These are phyloP conservation scores for Limnodromus scolopaceus DNA, from an alignment of 2,797 vertebrate genomes.

Conservation along the genomic window DNA sequence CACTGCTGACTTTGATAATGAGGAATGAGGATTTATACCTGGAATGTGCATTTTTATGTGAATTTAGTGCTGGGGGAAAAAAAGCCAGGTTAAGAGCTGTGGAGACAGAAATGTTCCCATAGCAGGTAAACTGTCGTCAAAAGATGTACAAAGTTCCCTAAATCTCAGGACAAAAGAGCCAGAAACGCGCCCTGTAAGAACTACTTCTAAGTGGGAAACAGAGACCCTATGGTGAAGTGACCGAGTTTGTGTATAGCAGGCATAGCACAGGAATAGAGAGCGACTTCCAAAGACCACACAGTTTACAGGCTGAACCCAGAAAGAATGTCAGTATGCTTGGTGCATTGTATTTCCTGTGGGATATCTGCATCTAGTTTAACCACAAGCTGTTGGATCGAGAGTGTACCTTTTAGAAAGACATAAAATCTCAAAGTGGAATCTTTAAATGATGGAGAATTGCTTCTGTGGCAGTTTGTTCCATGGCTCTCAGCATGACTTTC, in stretches of 20 bases:
- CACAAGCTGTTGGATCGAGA: neutral
- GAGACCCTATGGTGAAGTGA: neutral
- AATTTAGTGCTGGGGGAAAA: neutral
- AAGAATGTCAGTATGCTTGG: neutral
- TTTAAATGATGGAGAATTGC: neutral
- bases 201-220: neutral
- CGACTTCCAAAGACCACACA: conserved; percentile 11
- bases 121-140: neutral
- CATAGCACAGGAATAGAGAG: neutral
- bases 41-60: neutral
- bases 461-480: conserved; percentile 31
- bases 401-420: neutral
- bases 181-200: neutral
- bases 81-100: neutral
- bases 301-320: conserved; percentile 5
- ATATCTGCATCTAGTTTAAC: conserved; percentile 12
- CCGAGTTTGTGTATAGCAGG: neutral
- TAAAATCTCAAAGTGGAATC: conserved; percentile 3
- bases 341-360: neutral
- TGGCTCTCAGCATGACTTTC: conserved; percentile 19
- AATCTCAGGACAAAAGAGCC: neutral
- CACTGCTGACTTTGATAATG: neutral
- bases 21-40: neutral
- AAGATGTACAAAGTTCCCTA: neutral
- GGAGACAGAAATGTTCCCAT: neutral